Base-by-base conservation (phyloP, 2,888 invertebrate genomes). In the Thymelicus sylvestris region DNA sequence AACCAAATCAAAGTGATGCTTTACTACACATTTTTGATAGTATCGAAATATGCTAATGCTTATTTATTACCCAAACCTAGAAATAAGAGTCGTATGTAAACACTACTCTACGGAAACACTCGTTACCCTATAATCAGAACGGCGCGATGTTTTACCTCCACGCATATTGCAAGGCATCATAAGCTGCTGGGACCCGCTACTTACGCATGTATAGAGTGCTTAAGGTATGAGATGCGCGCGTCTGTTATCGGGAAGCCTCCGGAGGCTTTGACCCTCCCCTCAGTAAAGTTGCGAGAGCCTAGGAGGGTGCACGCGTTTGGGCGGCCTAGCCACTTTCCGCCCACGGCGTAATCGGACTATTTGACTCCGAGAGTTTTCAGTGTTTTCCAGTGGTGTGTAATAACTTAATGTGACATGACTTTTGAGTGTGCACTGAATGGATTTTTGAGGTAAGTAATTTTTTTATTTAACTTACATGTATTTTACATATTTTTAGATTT, bases 221-320 rank as follows among this genome's bases (percentile, higher is more conserved):
- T 83, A 84, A 85, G 86, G 85, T 84, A 86, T 77, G 81, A 82
- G 90, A 90, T 92, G 92, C 92, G 92, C 92, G 91, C 92, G 92
- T 87, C 91, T 90, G 81, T 76, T 80, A 76, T 75, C 75, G 76
- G 76, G 78, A 76, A 85, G 83, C 82, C 82, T 88, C 79, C 79
- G 77, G 79, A 86, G 80, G 82, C 78, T 85, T 72, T 79, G 80
- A 75, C 85, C 88, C 87, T 86, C 88, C 90, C 92, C 90, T 91
- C 92, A 93, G 93, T 93, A 80, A 80, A 78, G 78, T 79, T 81
- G 81, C 73, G 78, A 80, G 77, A 77, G 78, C 73, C 79, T 75
- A 74, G 80, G 79, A 82, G 84, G 84, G 80, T 79, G 80, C 82
- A 87, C 90, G 91, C 81, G 81, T 80, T 81, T 73, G 78, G 84